phyloP scores from a whole-genome alignment of 1,140 invertebrate species.

The Cardiocondyla obscurior region DNA sequence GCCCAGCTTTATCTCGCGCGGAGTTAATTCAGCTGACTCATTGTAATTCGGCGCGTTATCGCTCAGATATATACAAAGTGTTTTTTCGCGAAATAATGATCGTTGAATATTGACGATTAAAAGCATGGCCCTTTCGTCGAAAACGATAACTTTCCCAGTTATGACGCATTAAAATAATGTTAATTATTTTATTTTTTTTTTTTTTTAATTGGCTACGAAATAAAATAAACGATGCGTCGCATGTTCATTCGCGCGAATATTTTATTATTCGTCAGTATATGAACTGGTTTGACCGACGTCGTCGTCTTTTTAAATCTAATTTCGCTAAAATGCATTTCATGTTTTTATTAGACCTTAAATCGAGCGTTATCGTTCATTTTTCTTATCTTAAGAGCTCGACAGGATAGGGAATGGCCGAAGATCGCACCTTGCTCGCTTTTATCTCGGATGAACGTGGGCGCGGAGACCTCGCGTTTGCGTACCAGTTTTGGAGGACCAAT shows the following conservation, averaged over 20 bases:
- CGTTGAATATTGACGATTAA: too few relatives aligned
- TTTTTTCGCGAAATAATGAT: slow-evolving; percentile 48
- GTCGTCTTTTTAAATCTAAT: slow-evolving; percentile 30
- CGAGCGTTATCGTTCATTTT: slow-evolving; percentile 50
- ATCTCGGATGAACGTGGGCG: slow-evolving; percentile 35
- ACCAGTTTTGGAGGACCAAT: slow-evolving; percentile 58
- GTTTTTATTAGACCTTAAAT: slow-evolving; percentile 54
- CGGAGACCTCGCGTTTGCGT: slow-evolving; percentile 38
- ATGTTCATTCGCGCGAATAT: background rate
- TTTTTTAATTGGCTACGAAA: background rate
- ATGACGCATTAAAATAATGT: background rate
- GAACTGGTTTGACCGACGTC: background rate
- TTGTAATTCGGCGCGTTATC: slow-evolving; percentile 47
- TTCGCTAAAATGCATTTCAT: slow-evolving; percentile 53
- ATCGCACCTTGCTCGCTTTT: slow-evolving; percentile 52
- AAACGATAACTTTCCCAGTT: background rate
- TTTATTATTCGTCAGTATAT: slow-evolving; percentile 18
- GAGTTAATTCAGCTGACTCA: slow-evolving; percentile 40
- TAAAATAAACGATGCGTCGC: background rate
- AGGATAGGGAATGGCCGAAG: slow-evolving; percentile 48
- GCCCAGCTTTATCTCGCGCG: slow-evolving; percentile 5
- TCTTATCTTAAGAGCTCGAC: slow-evolving; percentile 55
- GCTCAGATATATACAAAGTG: slow-evolving; percentile 1
- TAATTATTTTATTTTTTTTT: too few relatives aligned
- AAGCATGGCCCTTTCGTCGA: background rate